phyloP scores from a whole-genome alignment of 2,797 vertebrate species.

The Pangasius krempfi region DNA sequence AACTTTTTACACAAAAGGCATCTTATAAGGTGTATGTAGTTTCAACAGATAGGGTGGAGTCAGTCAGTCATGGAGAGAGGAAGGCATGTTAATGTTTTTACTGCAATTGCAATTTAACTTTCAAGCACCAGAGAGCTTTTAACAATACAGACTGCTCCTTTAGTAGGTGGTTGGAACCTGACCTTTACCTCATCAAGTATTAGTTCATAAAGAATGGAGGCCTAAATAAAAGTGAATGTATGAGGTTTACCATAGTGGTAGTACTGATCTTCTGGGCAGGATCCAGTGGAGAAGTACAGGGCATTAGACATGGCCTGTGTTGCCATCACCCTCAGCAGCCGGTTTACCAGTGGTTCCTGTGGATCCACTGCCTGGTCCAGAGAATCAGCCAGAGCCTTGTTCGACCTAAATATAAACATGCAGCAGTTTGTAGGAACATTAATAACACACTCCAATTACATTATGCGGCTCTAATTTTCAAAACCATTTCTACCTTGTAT shows the following conservation, averaged over 20 bases:
- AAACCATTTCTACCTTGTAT: slow-evolving; percentile 79
- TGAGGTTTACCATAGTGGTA: slow-evolving; percentile 87
- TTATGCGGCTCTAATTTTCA: neutral
- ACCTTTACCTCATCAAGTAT: neutral
- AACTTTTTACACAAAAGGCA: neutral
- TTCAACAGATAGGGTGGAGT: neutral
- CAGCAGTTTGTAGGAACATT: neutral
- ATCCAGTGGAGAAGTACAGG: slow-evolving; percentile 89
- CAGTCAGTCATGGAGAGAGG: neutral
- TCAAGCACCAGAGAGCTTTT: neutral
- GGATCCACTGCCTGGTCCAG: slow-evolving; percentile 86
- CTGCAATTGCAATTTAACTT: neutral
- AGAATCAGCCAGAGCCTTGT: slow-evolving; percentile 90
- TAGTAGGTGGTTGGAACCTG: neutral
- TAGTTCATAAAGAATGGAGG: neutral
- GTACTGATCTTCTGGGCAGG: slow-evolving; percentile 79
- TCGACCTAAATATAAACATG: slow-evolving; percentile 76
- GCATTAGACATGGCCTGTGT: slow-evolving; percentile 95
- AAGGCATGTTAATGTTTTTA: neutral
- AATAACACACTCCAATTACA: neutral
- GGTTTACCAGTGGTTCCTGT: slow-evolving; percentile 85
- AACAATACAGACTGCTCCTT: neutral
- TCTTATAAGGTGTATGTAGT: neutral
- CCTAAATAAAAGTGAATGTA: neutral
- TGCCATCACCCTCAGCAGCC: slow-evolving; percentile 89